These are phyloP conservation scores for Kryptolebias ocellatus DNA, from an alignment of 2,797 vertebrate species.

Conservation along the genomic window DNA sequence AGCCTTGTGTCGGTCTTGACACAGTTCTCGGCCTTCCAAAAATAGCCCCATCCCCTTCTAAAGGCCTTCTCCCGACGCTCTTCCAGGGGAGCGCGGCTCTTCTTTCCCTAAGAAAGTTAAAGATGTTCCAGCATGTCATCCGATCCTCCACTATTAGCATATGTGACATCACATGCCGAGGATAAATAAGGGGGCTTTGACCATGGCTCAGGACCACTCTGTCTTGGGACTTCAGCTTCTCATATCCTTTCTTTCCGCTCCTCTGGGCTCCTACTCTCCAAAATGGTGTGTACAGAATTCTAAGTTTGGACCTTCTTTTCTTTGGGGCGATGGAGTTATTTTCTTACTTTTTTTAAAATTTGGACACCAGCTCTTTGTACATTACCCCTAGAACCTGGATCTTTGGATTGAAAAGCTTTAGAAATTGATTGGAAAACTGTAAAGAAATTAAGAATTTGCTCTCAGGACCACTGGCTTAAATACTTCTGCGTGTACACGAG, in stretches of 20 bases:
- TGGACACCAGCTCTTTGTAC: conserved; percentile 40
- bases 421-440: background rate
- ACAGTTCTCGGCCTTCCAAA: conserved; percentile 81
- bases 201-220: conserved; percentile 87
- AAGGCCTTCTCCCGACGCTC: conserved; percentile 66
- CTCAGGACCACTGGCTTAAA: conserved; percentile 22
- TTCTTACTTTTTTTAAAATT: conserved; percentile 24
- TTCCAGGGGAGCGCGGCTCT: conserved; percentile 70
- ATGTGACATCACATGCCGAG: conserved; percentile 81
- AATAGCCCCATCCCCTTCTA: conserved; percentile 85
- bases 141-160: conserved; percentile 76
- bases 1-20: conserved; percentile 35
- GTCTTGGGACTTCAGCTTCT: conserved; percentile 84
- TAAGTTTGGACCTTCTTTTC: conserved; percentile 61
- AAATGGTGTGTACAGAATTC: conserved; percentile 92
- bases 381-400: conserved; percentile 20
- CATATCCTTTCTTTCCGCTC: conserved; percentile 79
- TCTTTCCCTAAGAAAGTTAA: conserved; percentile 98
- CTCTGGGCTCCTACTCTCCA: conserved; percentile 80
- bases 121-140: conserved; percentile 87
- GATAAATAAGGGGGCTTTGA: conserved; percentile 88
- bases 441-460: background rate
- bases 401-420: background rate
- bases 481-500: conserved; percentile 3
- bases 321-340: conserved; percentile 51